Conservation (phyloP, 1,140 invertebrate species). For the Periplaneta americana region DNA sequence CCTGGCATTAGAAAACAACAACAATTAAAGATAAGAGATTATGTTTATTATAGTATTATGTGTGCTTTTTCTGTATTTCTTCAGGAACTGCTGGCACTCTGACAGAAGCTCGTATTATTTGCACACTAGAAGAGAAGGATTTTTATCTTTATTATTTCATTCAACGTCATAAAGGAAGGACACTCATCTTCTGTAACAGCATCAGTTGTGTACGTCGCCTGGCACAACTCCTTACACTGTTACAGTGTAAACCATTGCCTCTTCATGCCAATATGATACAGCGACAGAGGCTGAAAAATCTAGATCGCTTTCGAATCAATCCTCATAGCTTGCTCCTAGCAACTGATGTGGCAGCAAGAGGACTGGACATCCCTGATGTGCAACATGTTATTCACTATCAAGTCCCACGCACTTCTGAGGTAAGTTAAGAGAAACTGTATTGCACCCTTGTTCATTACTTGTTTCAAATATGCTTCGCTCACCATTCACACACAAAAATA, state of each 20-base stretch:
- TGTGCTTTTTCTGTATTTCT: neutral
- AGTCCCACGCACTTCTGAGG: constrained; percentile 90
- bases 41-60: too few species aligned
- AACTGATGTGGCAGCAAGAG: constrained; percentile 95
- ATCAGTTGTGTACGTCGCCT: constrained; percentile 88
- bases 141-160: constrained; percentile 92
- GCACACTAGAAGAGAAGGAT: constrained; percentile 78
- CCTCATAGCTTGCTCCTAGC: constrained; percentile 79
- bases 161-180: constrained; percentile 75
- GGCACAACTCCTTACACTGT: constrained; percentile 70
- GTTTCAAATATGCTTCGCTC: too few species aligned
- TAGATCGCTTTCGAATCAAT: constrained; percentile 82
- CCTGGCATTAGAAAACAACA: too few species aligned
- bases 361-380: constrained; percentile 91
- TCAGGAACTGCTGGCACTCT: constrained; percentile 74
- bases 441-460: too few species aligned
- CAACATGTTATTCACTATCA: constrained; percentile 98
- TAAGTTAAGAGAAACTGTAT: constrained; percentile 38
- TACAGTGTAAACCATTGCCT: constrained; percentile 74
- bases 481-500: too few species aligned
- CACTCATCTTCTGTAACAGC: constrained; percentile 96
- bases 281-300: constrained; percentile 86
- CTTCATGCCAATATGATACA: constrained; percentile 96
- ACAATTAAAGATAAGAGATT: too few species aligned
- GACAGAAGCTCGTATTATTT: constrained; percentile 72